Evolutionary conservation across 2,113 vertebrate genomes (phyloP).

Genomic region (Rutilus rutilus): DNA sequence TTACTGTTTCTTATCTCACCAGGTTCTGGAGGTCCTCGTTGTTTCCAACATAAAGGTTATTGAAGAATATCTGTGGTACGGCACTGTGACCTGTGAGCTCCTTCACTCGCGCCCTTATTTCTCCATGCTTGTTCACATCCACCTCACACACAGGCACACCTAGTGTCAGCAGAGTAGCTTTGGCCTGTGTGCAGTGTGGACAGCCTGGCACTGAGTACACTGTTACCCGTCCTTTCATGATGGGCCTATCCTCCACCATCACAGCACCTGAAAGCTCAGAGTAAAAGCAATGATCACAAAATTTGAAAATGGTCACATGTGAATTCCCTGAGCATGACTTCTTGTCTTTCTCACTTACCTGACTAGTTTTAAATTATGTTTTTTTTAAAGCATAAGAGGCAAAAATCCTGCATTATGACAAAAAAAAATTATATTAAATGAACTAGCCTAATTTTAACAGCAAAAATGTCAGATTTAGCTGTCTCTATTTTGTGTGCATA

Average conservation of each 20-base stretch:
- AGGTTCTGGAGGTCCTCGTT: constrained; percentile 75
- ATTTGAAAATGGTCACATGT: neutral
- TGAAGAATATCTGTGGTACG: constrained; percentile 81
- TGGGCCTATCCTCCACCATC: constrained; percentile 66
- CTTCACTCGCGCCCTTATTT: constrained; percentile 66
- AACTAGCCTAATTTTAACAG: no score
- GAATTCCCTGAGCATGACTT: neutral
- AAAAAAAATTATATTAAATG: no score
- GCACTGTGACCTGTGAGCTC: constrained; percentile 72
- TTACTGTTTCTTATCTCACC: constrained; percentile 62
- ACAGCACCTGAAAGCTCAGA: constrained; percentile 47
- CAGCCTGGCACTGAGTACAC: constrained; percentile 78
- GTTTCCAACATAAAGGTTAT: constrained; percentile 73
- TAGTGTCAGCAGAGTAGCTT: constrained; percentile 65
- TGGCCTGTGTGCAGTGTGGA: constrained; percentile 75
- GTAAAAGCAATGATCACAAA: neutral
- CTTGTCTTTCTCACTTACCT: neutral
- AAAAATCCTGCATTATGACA: neutral
- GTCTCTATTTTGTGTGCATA: no score
- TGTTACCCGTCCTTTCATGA: constrained; percentile 69
- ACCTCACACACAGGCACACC: constrained; percentile 72
- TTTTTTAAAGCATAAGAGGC: neutral
- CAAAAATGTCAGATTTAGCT: no score
- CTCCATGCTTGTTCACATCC: constrained; percentile 69
- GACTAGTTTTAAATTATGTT: neutral